Percentiles rank a stretch among this genome's conserved stretches.
Conservation (phyloP, 2,888 invertebrate genomes). For the Leucoptera coffeella region DNA sequence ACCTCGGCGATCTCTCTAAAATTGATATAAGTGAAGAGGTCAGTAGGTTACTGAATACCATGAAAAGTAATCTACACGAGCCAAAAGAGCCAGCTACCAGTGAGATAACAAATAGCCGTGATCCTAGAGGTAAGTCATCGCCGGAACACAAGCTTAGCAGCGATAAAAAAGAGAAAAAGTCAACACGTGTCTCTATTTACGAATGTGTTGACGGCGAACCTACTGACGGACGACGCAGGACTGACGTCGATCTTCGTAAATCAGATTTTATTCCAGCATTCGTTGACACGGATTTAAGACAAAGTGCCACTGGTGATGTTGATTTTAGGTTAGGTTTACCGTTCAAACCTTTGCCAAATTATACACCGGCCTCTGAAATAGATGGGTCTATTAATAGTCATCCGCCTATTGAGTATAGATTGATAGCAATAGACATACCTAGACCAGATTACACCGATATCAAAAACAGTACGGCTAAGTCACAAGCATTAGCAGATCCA, state of each 20-base stretch:
- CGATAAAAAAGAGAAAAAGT: conserved; percentile 14
- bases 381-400: conserved; percentile 77
- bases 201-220: conserved; percentile 54
- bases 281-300: conserved; percentile 61
- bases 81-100: conserved; percentile 10
- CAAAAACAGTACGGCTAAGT: conserved; percentile 62
- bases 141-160: conserved; percentile 11
- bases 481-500: conserved; percentile 69
- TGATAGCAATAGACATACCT: conserved; percentile 58
- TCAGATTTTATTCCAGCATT: conserved; percentile 49
- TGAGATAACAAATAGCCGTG: background rate
- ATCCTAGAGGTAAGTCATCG: background rate
- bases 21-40: conserved; percentile 70
- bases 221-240: conserved; percentile 35
- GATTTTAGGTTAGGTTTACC: conserved; percentile 71
- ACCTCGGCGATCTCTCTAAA: conserved; percentile 64
- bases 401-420: conserved; percentile 64
- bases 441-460: conserved; percentile 71
- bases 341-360: conserved; percentile 75
- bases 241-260: conserved; percentile 46
- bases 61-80: conserved; percentile 45
- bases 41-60: conserved; percentile 59
- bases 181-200: conserved; percentile 49
- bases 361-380: conserved; percentile 80
- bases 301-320: conserved; percentile 56